Base-by-base conservation (phyloP, 1,140 invertebrate genomes). In the Monomorium pharaonis region DNA sequence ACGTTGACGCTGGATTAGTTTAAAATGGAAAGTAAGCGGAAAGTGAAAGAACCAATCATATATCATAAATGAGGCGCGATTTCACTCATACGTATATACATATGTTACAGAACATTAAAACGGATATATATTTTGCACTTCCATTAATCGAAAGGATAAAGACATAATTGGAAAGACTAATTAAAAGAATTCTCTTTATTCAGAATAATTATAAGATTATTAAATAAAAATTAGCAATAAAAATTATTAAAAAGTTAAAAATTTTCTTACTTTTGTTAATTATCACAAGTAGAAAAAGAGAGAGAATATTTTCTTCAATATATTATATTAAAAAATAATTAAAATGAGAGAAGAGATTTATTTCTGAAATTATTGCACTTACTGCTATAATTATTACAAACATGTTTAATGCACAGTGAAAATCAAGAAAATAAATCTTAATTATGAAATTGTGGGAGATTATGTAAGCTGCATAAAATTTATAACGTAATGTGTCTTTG, bases 21-120 rank as follows among this genome's bases (percentile, higher is more conserved):
- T 47, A 76, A 91, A 86, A 91, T 86, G 89, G 89, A 91, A 91
- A 91, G 90, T 86, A 83, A 88, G 65, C 65, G 70, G 77, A 91
- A 89, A 91, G 90, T 91, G 89, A 91, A 91, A 91, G 90, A 87
- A 76, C 65, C 62, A 75, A 87, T 88, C 75, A 67, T 75, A 67
- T 75, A 30, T 65, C 33, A 63, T 67, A 47, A 24, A 72, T 6
- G 21, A 51, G 60, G 27, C 58, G 49, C 83, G 89, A 88, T 90
- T 90, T 90, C 89, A 88, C 89, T 83, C 33, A 18, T 65, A 56
- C 37, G 51, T 18, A 30, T 58, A 47, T 85, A 69, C 1, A 12
- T 42, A 14, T 18, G 21, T 9, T 5, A 27, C 16, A 4, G 12
- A n/a, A 49, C 21, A 49, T 2, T 56, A 30, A 56, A 27, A 60